Base-by-base conservation (phyloP, 2,888 invertebrate species). In the Omphaloscelis lunosa region DNA sequence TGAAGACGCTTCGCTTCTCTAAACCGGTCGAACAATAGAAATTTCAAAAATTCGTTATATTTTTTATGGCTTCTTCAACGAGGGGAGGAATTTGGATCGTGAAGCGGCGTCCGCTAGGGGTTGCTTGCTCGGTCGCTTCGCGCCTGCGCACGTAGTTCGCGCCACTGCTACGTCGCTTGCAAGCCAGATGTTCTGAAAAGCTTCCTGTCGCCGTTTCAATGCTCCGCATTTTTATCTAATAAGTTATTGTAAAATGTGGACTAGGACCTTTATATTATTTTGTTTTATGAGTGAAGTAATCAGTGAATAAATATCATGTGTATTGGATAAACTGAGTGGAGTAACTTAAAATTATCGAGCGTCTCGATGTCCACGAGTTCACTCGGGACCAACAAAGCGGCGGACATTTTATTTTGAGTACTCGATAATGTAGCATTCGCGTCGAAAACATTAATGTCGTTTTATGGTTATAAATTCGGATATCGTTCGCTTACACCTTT, bases 331-430 rank as follows among this genome's bases (percentile, higher is more conserved):
- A 94, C 90, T 92, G 94, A 94, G 94, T 90, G 91, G 92, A 92
- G 82, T 93, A 93, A 90, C 91, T 91, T 86, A 93, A 93, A 94
- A 93, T 94, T 95, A 95, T 95, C 93, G 95, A 95, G 95, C 96
- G 95, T 94, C 95, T 95, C 94, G 94, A 96, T 96, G 96, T 96
- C 97, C 96, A 96, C 97, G 96, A 96, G 96, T 96, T 96, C 96
- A 96, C 93, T 96, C 95, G 95, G 95, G 94, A 96, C 96, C 96
- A 96, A 96, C 96, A 96, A 96, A 96, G 97, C 97, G 97, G 97
- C 97, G 96, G 97, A 97, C 97, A 97, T 97, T 97, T 97, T 97
- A 97, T 97, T 97, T 97, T 96, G 96, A 96, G 95, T 95, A 95
- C 95, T 96, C 95, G 96, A 97, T 96, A 96, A 97, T 97, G 97